A percentile compares a stretch with the other conserved stretches of the same genome.
Conservation (phyloP, 2,888 invertebrate species). For the Automeris io region DNA sequence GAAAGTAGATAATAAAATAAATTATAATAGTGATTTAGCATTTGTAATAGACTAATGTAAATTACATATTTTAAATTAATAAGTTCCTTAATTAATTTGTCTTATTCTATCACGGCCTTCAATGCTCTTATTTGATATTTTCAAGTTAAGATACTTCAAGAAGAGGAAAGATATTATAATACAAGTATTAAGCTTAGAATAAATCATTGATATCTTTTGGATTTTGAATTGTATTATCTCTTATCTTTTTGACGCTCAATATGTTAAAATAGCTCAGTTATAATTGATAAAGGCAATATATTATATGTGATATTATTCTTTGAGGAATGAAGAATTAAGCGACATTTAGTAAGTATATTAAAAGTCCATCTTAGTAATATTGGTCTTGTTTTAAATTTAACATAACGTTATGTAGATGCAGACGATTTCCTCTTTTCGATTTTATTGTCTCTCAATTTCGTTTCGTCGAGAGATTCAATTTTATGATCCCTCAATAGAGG, state of each 20-base stretch:
- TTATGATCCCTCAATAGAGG: constrained; percentile 64
- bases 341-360: not conserved
- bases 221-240: not conserved
- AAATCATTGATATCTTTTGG: constrained; percentile 1
- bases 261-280: not conserved
- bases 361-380: constrained; percentile 22
- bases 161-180: not conserved
- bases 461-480: constrained; percentile 68
- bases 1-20: not conserved
- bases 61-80: constrained; percentile 25
- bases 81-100: constrained; percentile 52
- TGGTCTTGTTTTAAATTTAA: constrained; percentile 32
- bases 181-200: too few relatives aligned
- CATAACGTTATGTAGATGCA: constrained; percentile 58
- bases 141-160: constrained; percentile 17
- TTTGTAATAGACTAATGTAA: not conserved
- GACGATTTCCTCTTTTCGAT: constrained; percentile 65
- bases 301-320: not conserved
- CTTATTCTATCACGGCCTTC: constrained; percentile 63
- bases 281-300: not conserved
- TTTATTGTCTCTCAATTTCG: constrained; percentile 61
- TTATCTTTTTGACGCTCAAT: too few relatives aligned
- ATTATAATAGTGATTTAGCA: not conserved
- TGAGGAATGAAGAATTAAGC: not conserved
- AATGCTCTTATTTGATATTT: constrained; percentile 43